A percentile compares a stretch with the other conserved stretches of the same genome.
phyloP scores from a whole-genome alignment of 2,113 vertebrate species.

The Gallinago jamesoni region DNA sequence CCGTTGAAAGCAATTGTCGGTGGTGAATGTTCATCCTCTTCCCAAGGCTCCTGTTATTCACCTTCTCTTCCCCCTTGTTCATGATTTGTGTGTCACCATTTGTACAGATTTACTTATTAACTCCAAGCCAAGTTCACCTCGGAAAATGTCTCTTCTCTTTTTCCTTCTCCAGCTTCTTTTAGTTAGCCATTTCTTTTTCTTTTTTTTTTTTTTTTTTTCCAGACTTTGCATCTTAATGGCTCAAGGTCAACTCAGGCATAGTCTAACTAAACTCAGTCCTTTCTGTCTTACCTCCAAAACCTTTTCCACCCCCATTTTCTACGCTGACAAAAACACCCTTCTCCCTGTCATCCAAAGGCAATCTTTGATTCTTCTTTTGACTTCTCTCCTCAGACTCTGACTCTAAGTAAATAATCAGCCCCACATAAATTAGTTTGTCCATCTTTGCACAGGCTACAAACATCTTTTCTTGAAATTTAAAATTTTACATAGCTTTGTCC shows the following conservation, averaged over 20 bases:
- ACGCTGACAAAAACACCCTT: background rate
- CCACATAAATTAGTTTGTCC: background rate
- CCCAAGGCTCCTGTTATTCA: background rate
- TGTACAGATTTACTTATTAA: background rate
- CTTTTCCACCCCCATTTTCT: background rate
- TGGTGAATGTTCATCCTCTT: background rate
- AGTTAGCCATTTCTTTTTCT: background rate
- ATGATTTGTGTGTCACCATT: background rate
- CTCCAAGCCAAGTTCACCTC: background rate
- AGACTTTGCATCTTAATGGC: background rate
- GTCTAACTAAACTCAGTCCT: background rate
- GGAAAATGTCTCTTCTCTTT: background rate
- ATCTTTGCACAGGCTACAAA: background rate
- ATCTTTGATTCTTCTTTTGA: constrained; percentile 1
- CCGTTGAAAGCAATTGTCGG: background rate
- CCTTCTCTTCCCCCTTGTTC: rapidly evolving
- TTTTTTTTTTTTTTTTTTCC: background rate
- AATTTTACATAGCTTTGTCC: background rate
- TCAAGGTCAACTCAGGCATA: background rate
- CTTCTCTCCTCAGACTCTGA: background rate
- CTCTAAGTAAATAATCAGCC: background rate
- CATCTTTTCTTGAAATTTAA: background rate
- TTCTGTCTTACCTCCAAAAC: background rate
- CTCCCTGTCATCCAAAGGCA: background rate
- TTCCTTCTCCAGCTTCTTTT: background rate